phyloP scores from a whole-genome alignment of 1,140 invertebrate species.

The Heliothis virescens region DNA sequence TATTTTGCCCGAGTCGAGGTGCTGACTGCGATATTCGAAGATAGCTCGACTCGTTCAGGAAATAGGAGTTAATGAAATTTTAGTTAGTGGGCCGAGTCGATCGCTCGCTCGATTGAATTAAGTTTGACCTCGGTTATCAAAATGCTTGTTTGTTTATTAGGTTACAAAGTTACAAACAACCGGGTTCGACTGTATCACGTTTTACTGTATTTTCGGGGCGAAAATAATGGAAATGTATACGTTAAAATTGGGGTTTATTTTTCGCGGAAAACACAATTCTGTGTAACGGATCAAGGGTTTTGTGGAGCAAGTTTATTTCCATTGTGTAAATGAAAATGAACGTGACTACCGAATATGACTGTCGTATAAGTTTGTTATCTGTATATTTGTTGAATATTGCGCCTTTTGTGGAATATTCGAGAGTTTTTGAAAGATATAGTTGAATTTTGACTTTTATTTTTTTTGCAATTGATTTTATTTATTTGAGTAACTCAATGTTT shows the following conservation, averaged over 20 bases:
- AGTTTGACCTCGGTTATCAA: slow-evolving; percentile 38
- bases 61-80: slow-evolving; percentile 55
- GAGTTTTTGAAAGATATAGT: not conserved
- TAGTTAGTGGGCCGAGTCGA: slow-evolving; percentile 36
- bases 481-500: not conserved
- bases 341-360: slow-evolving; percentile 11
- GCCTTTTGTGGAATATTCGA: not conserved
- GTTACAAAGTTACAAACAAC: not conserved
- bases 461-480: not conserved
- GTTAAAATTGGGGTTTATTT: slow-evolving; percentile 1
- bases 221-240: too few species aligned
- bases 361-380: not conserved
- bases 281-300: slow-evolving; percentile 13
- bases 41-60: slow-evolving; percentile 48
- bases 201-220: too few species aligned
- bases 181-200: too few species aligned
- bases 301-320: slow-evolving; percentile 13
- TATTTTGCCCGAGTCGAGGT: slow-evolving; percentile 18
- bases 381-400: not conserved
- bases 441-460: too few species aligned
- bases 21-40: slow-evolving; percentile 31
- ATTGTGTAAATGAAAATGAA: slow-evolving; percentile 28
- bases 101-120: slow-evolving; percentile 34
- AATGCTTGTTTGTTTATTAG: slow-evolving; percentile 19
- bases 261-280: slow-evolving; percentile 3